Conservation (phyloP, 2,797 vertebrate species). For the Onychomys torridus region DNA sequence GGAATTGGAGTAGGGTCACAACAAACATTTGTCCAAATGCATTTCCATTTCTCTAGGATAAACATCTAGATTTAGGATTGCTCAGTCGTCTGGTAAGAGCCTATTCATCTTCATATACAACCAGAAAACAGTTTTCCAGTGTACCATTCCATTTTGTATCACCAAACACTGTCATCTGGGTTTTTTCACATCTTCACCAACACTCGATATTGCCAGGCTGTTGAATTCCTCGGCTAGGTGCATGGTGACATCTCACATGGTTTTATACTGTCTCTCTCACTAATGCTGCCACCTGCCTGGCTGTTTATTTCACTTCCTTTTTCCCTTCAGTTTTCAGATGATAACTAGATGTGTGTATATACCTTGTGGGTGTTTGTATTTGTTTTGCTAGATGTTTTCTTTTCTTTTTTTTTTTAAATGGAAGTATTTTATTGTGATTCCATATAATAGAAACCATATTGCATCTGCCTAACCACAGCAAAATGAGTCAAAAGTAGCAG, state of each 20-base stretch:
- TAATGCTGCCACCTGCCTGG: not conserved
- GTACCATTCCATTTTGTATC: not conserved
- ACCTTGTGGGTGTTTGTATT: not conserved
- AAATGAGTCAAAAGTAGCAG: no score
- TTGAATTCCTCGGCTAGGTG: not conserved
- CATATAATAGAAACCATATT: no score
- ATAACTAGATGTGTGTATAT: not conserved
- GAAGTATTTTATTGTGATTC: no score
- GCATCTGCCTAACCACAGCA: no score
- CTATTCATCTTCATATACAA: conserved; percentile 19
- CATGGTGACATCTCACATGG: not conserved
- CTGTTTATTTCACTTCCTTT: not conserved
- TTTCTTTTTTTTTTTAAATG: no score
- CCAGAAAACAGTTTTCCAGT: not conserved
- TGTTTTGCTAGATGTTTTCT: conserved; percentile 8
- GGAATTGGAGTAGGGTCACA: not conserved
- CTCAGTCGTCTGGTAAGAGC: not conserved
- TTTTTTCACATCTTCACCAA: not conserved
- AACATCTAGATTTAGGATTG: not conserved
- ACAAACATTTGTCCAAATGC: conserved; percentile 4
- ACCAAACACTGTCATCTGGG: not conserved
- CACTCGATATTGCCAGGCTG: not conserved
- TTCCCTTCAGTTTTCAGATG: conserved; percentile 36
- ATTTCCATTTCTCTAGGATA: conserved; percentile 8
- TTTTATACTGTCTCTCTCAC: not conserved